Conservation (phyloP, 2,797 vertebrate genomes). For the Bucorvus abyssinicus region DNA sequence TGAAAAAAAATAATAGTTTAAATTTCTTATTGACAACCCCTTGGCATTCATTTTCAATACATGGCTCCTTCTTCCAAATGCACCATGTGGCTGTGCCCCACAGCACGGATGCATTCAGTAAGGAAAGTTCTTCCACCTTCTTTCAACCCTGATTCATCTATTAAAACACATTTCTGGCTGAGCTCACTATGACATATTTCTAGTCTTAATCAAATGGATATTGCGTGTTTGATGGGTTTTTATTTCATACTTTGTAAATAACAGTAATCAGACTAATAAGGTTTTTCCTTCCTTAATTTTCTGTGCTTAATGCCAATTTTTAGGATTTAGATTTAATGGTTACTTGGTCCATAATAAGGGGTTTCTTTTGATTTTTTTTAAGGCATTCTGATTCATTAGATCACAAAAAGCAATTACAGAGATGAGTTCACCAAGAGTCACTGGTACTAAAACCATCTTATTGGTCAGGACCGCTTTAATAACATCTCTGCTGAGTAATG, state of each 20-base stretch:
- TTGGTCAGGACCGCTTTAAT: not conserved
- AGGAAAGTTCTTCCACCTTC: not conserved
- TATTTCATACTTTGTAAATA: not conserved
- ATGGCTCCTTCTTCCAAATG: not conserved
- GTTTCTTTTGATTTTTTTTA: not conserved
- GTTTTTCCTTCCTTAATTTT: not conserved
- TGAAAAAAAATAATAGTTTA: not conserved
- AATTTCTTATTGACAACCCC: not conserved
- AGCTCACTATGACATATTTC: not conserved
- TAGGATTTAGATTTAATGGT: not conserved
- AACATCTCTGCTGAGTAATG: not conserved
- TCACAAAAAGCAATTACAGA: conserved; percentile 31
- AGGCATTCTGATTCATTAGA: not conserved
- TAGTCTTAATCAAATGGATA: not conserved
- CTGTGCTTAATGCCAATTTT: not conserved
- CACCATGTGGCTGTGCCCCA: not conserved
- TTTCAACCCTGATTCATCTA: not conserved
- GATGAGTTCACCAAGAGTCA: not conserved
- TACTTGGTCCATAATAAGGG: not conserved
- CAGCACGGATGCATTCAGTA: not conserved
- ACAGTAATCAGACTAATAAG: not conserved
- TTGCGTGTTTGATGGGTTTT: not conserved
- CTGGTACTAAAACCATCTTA: not conserved
- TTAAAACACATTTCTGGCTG: not conserved
- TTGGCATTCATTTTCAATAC: not conserved